Evolutionary conservation across 2,888 invertebrate genomes (phyloP), one percentile per base, ranked within the genome.

Genomic region (Amiota minor): DNA sequence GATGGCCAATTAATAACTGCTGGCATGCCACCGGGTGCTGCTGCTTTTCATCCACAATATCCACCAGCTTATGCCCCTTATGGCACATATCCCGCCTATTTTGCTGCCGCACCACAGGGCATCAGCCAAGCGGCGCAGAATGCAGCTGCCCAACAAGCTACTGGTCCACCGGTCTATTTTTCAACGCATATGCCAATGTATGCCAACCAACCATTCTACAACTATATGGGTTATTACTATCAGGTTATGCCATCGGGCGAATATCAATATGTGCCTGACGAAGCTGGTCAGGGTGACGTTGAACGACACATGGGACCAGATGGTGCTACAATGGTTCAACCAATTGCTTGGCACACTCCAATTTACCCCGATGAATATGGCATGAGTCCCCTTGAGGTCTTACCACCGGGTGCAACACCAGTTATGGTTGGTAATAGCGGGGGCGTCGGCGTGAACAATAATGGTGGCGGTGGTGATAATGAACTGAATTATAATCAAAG

Each of bases 361-460:
- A 86, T 90, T 72, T 89, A 88, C 78, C 71, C 85, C 4, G 89
- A 89, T 10, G 89, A 89, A 11, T 90, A 88, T 77, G 77, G 9
- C 10, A 81, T 79, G 74, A 79, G 72, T 72, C 65, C 76, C 10
- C 11, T 59, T 16, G 81, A 79, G 20, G 84, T 81, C 11, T 78
- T 86, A 76, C 81, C 77, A 74, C 75, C 59, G 1, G 65, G 12
- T 49, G 49, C 47, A 47, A 75, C 76, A 69, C 14, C 70, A 49
- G 56, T 75, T 77, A 65, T 78, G 61, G 59, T 59, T 18, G 53
- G 11, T 68, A 53, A 20, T n/a, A 79, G 12, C 35, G 72, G 76
- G 77, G 68, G 78, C 65, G 12, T 2, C n/a, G 53, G 53, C 53
- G 11, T n/a, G 0, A n/a, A n/a, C 11, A 20, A 20, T 20, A 20